Base-by-base conservation (phyloP, 1,140 invertebrate species). In the Drosophila asahinai region DNA sequence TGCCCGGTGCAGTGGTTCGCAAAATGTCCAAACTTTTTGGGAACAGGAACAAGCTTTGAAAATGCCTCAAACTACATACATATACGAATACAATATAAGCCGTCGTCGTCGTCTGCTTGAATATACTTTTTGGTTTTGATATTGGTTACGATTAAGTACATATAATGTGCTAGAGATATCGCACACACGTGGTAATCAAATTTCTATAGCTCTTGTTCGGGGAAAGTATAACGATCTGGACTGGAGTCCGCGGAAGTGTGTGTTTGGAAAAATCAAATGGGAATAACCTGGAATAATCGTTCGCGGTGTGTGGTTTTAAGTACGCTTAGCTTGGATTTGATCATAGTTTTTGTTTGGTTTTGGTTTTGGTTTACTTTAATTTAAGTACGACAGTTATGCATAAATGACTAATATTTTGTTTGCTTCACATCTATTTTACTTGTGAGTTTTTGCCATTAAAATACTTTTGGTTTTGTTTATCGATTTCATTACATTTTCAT, bases 11-110 rank as follows among this genome's bases (percentile, higher is more conserved):
- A 86, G 52, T 81, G 79, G 75, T 86, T 89, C 75, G 82, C 82
- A 90, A 90, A 90, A 86, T 89, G 78, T 90, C 86, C 83, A 90
- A 82, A 90, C 73, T 77, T 70, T 89, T 76, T 84, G 75, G 83
- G 67, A 71, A 71, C 67, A 68, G 72, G 86, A 90, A 90, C 86
- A 90, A 90, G 86, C 86, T 90, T 90, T 91, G 86, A 90, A 90
- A 90, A 90, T 90, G 86, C 86, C 68, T 91, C 72, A 90, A 90
- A 90, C 86, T 90, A 90, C 75, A 75, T 74, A 75, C 49, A 77
- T 75, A 68, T 68, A 78, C 81, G 80, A 89, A 89, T 89, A 89
- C 78, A 90, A 84, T 84, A 89, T 86, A 82, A 75, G 77, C 84
- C 80, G 66, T 64, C 57, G 59, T 40, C 63, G 43, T 49, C 73